Evolutionary conservation across 2,888 invertebrate genomes (phyloP), one percentile per base, ranked within the genome.

Genomic region (Chamaedrilus cognettii): DNA sequence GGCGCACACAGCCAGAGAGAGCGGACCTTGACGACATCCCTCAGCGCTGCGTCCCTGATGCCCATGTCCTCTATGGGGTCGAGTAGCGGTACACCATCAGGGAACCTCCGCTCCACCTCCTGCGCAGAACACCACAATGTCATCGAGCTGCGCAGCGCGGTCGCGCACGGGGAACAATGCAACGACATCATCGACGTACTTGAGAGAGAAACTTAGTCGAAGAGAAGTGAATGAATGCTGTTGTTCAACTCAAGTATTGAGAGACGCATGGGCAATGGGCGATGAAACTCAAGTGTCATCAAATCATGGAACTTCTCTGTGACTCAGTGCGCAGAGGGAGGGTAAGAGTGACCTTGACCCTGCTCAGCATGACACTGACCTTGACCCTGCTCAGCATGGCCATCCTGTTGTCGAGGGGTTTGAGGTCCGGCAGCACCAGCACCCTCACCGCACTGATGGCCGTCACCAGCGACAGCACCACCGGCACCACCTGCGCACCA

Each of bases 1-100:
- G n/a, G 15, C 19, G 11, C 26, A 15, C 26, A 15, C 15, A 15
- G 19, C 26, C 26, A 55, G 26, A n/a, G 31, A 19, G 15, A 11
- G 23, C 55, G 23, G 26, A 67, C 67, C 59, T 58, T 64, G 49
- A 68, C 51, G n/a, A 68, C 56, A 5, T 64, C 65, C 33, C 34
- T 42, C 33, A 68, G 60, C 3, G 89, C 89, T 0, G 88, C 82
- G 52, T 96, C 94, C 67, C 90, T 90, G 66, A 99, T 98, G 79
- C 92, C 91, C 97, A 99, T 98, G 79, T 99, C 98, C 65, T 90
- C 90, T 26, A 97, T 87, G 0, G 99, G 98, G 85, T 99, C 93
- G 2, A 99, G 84, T 5, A 94, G 84, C 0, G 98, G 98, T 0
- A 94, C 88, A 0, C 93, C 93, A 55, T 91, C 89, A 0, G 92